Percentiles rank a stretch among this genome's conserved stretches.
phyloP scores from a whole-genome alignment of 2,797 vertebrate genomes.

The Chelonia mydas region DNA sequence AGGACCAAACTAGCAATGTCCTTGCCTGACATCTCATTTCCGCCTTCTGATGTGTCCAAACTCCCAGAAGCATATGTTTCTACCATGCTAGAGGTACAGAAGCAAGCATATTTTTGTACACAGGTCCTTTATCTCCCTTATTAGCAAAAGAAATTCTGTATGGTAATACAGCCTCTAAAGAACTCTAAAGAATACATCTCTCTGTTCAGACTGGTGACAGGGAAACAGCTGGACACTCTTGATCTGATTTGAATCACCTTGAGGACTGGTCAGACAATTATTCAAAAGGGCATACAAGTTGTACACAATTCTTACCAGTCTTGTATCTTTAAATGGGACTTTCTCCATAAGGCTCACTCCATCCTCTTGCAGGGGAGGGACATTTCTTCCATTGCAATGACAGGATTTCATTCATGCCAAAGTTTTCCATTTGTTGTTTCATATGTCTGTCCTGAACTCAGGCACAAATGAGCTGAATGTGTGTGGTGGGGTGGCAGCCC shows the following conservation, averaged over 20 bases:
- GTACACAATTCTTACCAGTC: too few relatives aligned
- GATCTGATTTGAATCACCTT: neutral
- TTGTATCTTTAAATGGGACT: too few relatives aligned
- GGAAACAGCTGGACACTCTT: neutral
- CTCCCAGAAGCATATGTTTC: neutral
- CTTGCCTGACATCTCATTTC: neutral
- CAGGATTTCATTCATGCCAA: neutral
- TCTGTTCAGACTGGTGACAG: neutral
- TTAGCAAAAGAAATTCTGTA: neutral
- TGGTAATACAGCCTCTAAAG: neutral
- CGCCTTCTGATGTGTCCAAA: neutral
- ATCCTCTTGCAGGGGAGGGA: neutral
- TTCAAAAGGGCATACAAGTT: neutral
- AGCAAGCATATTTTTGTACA: neutral
- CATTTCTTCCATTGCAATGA: neutral
- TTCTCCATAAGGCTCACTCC: neutral
- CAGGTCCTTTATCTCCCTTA: neutral
- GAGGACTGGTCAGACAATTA: neutral
- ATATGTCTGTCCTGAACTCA: neutral
- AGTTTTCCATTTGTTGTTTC: neutral
- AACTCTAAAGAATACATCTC: neutral
- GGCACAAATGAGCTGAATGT: neutral
- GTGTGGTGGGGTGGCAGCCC: too few relatives aligned
- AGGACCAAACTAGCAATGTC: neutral
- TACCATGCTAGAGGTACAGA: neutral